phyloP scores from a whole-genome alignment of 2,888 invertebrate species.

The Mechanitis messenoides region DNA sequence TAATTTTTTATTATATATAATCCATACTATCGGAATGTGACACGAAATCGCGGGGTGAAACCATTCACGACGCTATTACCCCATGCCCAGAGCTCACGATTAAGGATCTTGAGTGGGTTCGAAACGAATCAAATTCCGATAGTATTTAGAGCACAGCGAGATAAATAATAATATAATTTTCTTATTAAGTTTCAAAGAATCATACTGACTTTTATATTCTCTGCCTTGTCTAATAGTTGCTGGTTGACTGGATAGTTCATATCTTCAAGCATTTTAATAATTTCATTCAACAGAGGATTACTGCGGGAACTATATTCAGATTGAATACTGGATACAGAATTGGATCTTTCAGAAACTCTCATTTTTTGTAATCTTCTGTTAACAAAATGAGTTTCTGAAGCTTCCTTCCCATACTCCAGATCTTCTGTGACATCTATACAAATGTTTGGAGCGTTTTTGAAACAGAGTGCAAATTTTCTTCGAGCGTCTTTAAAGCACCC shows the following conservation, averaged over 20 bases:
- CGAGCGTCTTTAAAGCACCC: slow-evolving; percentile 87
- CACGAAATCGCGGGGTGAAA: too few relatives aligned
- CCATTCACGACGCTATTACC: too few relatives aligned
- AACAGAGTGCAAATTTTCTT: slow-evolving; percentile 80
- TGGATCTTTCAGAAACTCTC: slow-evolving; percentile 49
- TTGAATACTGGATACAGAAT: slow-evolving; percentile 53
- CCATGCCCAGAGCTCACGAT: too few relatives aligned
- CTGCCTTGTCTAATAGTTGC: slow-evolving; percentile 65
- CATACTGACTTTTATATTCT: slow-evolving; percentile 57
- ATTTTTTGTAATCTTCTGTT: slow-evolving; percentile 50
- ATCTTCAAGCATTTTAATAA: slow-evolving; percentile 81
- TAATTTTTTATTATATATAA: not conserved
- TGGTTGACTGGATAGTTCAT: slow-evolving; percentile 74
- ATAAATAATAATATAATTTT: too few relatives aligned
- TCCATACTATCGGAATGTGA: too few relatives aligned
- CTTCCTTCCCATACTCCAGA: slow-evolving; percentile 60
- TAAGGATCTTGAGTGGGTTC: too few relatives aligned
- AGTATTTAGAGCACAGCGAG: too few relatives aligned
- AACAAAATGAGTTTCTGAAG: slow-evolving; percentile 52
- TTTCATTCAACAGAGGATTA: slow-evolving; percentile 82
- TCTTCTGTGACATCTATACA: slow-evolving; percentile 57
- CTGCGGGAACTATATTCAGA: slow-evolving; percentile 73
- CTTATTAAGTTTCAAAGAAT: not conserved
- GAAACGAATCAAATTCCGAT: too few relatives aligned
- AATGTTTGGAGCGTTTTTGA: slow-evolving; percentile 55